phyloP scores from a whole-genome alignment of 1,140 invertebrate genomes.

The Harlomillsia oculata region DNA sequence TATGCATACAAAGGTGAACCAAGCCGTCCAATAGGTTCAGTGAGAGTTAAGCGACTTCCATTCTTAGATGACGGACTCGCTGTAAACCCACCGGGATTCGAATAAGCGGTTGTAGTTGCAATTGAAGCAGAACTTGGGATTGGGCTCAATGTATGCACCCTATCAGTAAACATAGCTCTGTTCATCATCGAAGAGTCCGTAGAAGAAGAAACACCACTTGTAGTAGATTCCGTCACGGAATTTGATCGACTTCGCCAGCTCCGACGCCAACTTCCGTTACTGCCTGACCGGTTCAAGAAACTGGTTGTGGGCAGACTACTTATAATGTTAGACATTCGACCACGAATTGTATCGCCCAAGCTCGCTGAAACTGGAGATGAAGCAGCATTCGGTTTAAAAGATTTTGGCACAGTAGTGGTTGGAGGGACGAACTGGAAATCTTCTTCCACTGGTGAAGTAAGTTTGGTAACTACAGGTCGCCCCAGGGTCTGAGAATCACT shows the following conservation, averaged over 20 bases:
- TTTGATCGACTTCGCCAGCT: conserved; percentile 40
- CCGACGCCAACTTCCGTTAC: conserved; percentile 32
- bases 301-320: not conserved
- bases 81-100: not conserved
- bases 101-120: conserved; percentile 15
- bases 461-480: no score
- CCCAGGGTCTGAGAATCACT: conserved; percentile 26
- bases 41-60: conserved; percentile 17
- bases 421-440: no score
- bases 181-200: conserved; percentile 51
- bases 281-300: no score
- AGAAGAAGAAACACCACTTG: conserved; percentile 65
- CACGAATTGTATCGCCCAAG: no score
- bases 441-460: no score
- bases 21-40: conserved; percentile 14
- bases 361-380: no score
- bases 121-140: conserved; percentile 58
- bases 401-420: no score
- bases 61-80: not conserved
- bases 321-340: not conserved
- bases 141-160: conserved; percentile 61
- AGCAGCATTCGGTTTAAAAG: no score
- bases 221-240: conserved; percentile 61
- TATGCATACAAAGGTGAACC: conserved; percentile 19
- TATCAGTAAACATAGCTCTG: conserved; percentile 28